Evolutionary conservation across 30 jellyfish, hydroid and myxozoan species (phyloP), one percentile per base, ranked within the genome.

Genomic region (Haliclystus octoradiatus): DNA sequence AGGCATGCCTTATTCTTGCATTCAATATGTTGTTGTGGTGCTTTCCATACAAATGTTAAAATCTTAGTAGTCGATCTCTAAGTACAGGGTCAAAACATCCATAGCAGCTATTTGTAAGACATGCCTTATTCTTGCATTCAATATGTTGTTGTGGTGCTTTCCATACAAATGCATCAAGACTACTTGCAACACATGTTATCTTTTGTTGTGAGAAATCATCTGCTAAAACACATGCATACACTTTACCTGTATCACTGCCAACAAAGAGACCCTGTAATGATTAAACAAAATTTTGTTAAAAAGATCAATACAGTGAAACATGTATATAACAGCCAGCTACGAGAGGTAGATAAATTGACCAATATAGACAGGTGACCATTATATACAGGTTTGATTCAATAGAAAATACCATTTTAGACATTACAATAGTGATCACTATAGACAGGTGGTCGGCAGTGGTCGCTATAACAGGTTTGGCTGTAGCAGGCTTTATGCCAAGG

Each of bases 201-300:
- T 86, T 86, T 66, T 86, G 96, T 79, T 86, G 96, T 9, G 96
- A 86, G 69, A 86, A 86, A 57, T 86, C 96, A 80, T 86, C 96
- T 1, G 96, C 94, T 57, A 79, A 94, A 34, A 85, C 96, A 63
- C 96, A 86, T 5, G 75, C 47, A 74, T 72, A 86, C 30, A 86
- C 94, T 31, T 90, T 86, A 14, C 96, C 96, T 14, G 94, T 50
- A 24, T 52, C 69, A n/a, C 49, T 68, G 7, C 96, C 96, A 49
- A 86, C 69, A 60, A 86, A 86, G 13, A 86, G 82, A 33, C 96
- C 96, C 96, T 86, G 70, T 26, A 53, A 82, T 9, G 57, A 67
- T 14, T 65, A 67, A 14, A 67, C 9, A 35, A 9, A 33, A 33
- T 7, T 67, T 7, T n/a, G 5, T 7, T 53, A 28, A n/a, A 26